Conservation (phyloP, 1,140 invertebrate species). For the Drosophila leontia region DNA sequence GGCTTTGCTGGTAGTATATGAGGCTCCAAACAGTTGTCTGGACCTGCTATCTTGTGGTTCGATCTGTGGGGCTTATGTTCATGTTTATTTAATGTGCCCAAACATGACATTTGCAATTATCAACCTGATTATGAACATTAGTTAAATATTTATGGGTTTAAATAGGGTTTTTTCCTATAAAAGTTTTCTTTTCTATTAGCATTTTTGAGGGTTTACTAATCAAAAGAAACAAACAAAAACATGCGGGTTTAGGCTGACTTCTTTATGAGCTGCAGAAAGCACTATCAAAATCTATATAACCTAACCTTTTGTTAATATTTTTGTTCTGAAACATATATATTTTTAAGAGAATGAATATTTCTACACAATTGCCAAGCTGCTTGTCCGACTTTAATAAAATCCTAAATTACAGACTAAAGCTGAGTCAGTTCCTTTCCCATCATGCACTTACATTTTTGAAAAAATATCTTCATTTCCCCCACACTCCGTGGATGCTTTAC, state of each 20-base stretch:
- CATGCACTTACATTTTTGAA: background rate
- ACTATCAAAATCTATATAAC: background rate
- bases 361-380: background rate
- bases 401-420: background rate
- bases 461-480: slow-evolving; percentile 1
- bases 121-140: slow-evolving; percentile 35
- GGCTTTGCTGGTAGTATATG: background rate
- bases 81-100: slow-evolving; percentile 25
- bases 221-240: background rate
- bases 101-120: slow-evolving; percentile 33
- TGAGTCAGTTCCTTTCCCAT: background rate
- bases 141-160: slow-evolving; percentile 27
- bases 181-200: slow-evolving; percentile 17
- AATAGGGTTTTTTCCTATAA: background rate
- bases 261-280: background rate
- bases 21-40: slow-evolving; percentile 10
- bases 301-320: background rate
- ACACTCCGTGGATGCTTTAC: slow-evolving; percentile 16
- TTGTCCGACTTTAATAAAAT: background rate
- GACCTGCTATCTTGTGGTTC: slow-evolving; percentile 28
- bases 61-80: slow-evolving; percentile 27
- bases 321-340: background rate
- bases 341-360: background rate
- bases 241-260: background rate
- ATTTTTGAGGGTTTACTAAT: slow-evolving; percentile 1